Percentiles rank a stretch among this genome's conserved stretches.
phyloP scores from a whole-genome alignment of 2,888 invertebrate species.

The Hirtodrosophila duncani region DNA sequence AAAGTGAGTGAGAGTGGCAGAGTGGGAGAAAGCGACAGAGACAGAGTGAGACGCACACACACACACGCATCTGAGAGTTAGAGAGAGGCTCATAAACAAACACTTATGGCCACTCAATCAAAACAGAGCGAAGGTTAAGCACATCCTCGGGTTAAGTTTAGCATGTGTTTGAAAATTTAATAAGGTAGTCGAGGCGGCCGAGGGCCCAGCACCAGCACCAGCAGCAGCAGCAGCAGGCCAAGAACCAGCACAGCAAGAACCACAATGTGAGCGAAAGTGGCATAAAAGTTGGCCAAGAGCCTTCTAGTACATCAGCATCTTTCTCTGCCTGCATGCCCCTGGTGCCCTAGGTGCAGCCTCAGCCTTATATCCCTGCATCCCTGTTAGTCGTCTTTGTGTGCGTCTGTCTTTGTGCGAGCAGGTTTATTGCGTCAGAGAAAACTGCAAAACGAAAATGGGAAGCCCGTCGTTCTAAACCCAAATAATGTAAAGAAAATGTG shows the following conservation, averaged over 20 bases:
- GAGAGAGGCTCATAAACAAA: slow-evolving; percentile 49
- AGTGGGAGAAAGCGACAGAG: slow-evolving; percentile 4
- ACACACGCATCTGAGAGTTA: not conserved
- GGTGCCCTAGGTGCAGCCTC: too few relatives aligned
- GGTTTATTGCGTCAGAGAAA: slow-evolving; percentile 34
- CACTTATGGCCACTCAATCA: slow-evolving; percentile 67
- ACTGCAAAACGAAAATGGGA: slow-evolving; percentile 14
- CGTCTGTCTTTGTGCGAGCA: too few relatives aligned
- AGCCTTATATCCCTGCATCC: not conserved
- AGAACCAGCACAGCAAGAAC: too few relatives aligned
- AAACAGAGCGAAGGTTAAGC: slow-evolving; percentile 69
- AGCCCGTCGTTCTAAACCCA: not conserved
- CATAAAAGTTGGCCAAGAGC: slow-evolving; percentile 35
- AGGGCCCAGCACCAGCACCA: too few relatives aligned
- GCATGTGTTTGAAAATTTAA: slow-evolving; percentile 70
- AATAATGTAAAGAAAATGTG: not conserved
- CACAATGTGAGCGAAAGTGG: slow-evolving; percentile 19
- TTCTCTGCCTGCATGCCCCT: not conserved
- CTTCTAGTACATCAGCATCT: not conserved
- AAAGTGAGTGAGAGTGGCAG: slow-evolving; percentile 13
- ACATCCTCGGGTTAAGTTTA: slow-evolving; percentile 69
- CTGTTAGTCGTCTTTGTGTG: slow-evolving; percentile 16
- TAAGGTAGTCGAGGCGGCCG: slow-evolving; percentile 34
- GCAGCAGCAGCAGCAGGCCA: too few relatives aligned
- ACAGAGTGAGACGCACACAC: slow-evolving; percentile 1